phyloP scores from a whole-genome alignment of 1,140 invertebrate genomes.

The Hesperophylax magnus region DNA sequence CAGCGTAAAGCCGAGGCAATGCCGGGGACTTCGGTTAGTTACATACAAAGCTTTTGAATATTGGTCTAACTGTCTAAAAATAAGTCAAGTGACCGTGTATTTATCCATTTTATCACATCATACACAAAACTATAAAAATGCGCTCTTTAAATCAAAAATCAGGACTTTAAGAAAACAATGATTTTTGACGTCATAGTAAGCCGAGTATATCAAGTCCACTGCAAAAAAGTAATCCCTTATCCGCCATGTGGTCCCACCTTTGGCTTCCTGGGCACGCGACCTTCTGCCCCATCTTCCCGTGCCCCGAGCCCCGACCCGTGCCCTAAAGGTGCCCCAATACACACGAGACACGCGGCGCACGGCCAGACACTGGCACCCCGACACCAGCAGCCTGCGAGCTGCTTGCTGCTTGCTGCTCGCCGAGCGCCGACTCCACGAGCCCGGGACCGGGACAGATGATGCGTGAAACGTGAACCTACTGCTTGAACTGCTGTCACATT shows the following conservation, averaged over 20 bases:
- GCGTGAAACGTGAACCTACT: conserved; percentile 44
- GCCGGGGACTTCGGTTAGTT: no score
- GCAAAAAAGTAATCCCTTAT: neutral
- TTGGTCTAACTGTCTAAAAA: no score
- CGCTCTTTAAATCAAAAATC: no score
- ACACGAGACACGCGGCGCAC: neutral
- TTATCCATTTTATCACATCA: no score
- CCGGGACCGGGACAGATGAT: conserved; percentile 38
- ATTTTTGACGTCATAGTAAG: no score
- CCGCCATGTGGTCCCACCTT: conserved; percentile 49
- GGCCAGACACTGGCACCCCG: no score
- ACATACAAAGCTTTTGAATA: no score
- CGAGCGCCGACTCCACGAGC: neutral
- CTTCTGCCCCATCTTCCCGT: conserved; percentile 20
- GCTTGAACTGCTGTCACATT: conserved; percentile 31
- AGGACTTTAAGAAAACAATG: no score
- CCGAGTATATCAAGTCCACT: neutral
- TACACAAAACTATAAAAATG: no score
- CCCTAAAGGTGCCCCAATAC: neutral
- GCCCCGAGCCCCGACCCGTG: neutral
- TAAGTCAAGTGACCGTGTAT: no score
- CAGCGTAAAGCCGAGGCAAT: no score
- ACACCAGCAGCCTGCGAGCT: neutral
- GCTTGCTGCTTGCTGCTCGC: neutral
- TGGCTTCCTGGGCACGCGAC: conserved; percentile 55